Conservation (phyloP, 2,888 invertebrate genomes). For the Chrysodeixis includens region DNA sequence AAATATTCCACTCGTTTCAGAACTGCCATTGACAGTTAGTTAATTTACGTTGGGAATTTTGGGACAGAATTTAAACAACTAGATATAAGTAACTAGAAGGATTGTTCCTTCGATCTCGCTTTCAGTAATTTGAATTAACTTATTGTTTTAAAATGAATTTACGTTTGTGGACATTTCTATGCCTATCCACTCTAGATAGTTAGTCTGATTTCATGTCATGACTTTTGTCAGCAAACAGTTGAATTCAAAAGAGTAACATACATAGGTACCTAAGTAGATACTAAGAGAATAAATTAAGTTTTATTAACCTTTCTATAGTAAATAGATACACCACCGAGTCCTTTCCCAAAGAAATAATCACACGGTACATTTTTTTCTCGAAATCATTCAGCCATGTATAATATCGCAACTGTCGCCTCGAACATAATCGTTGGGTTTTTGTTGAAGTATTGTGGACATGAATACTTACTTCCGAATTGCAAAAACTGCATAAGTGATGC, state of each 20-base stretch:
- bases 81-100: conserved; percentile 15
- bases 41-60: background rate
- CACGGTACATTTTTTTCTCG: conserved; percentile 58
- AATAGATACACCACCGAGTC: too few relatives aligned
- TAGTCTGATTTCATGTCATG: too few relatives aligned
- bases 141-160: too few relatives aligned
- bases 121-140: too few relatives aligned
- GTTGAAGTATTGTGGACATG: conserved; percentile 27
- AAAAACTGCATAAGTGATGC: conserved; percentile 1
- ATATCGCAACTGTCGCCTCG: conserved; percentile 54
- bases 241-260: too few relatives aligned
- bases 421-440: conserved; percentile 25
- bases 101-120: too few relatives aligned
- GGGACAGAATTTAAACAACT: background rate
- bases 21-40: background rate
- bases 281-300: too few relatives aligned
- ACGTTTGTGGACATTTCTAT: too few relatives aligned
- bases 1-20: background rate
- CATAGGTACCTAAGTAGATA: too few relatives aligned
- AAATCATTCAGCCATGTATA: conserved; percentile 60
- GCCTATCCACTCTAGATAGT: too few relatives aligned
- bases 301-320: too few relatives aligned
- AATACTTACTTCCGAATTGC: conserved; percentile 41
- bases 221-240: too few relatives aligned
- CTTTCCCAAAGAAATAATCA: conserved; percentile 32